These are phyloP conservation scores for Galleria mellonella DNA, from an alignment of 1,140 invertebrate species.

Conservation along the genomic window DNA sequence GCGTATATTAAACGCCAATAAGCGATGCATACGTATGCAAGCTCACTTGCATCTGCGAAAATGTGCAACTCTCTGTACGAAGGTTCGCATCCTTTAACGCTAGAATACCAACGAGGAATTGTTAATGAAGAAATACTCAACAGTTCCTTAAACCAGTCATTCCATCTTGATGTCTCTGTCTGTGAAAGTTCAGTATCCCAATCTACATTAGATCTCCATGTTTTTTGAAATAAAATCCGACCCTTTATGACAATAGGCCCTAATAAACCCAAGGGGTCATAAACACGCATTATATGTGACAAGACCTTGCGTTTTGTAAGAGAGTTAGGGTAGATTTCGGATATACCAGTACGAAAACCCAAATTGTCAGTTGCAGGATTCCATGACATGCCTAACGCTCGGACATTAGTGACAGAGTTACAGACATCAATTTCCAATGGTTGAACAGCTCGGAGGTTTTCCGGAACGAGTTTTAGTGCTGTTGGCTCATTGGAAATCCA, in stretches of 20 bases:
- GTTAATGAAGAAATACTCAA: background rate
- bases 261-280: conserved; percentile 8
- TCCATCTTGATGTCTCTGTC: background rate
- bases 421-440: background rate
- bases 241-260: conserved; percentile 1
- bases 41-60: conserved; percentile 5
- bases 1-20: conserved; percentile 4
- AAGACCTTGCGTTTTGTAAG: conserved; percentile 1
- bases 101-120: conserved; percentile 1
- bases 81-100: conserved; percentile 11
- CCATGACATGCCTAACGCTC: conserved; percentile 5
- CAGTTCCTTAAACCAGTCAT: conserved; percentile 3
- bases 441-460: too few relatives aligned
- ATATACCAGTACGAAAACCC: conserved; percentile 1
- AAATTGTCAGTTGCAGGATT: conserved; percentile 1
- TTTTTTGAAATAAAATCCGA: conserved; percentile 6
- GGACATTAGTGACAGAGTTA: background rate
- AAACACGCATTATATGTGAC: conserved; percentile 1
- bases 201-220: conserved; percentile 6
- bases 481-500: conserved; percentile 12
- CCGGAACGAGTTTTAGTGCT: background rate
- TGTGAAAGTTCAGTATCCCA: conserved; percentile 6
- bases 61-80: background rate
- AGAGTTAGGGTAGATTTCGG: background rate
- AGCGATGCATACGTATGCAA: background rate